phyloP scores from a whole-genome alignment of 2,113 vertebrate species.

The Corythornis vintsioides region DNA sequence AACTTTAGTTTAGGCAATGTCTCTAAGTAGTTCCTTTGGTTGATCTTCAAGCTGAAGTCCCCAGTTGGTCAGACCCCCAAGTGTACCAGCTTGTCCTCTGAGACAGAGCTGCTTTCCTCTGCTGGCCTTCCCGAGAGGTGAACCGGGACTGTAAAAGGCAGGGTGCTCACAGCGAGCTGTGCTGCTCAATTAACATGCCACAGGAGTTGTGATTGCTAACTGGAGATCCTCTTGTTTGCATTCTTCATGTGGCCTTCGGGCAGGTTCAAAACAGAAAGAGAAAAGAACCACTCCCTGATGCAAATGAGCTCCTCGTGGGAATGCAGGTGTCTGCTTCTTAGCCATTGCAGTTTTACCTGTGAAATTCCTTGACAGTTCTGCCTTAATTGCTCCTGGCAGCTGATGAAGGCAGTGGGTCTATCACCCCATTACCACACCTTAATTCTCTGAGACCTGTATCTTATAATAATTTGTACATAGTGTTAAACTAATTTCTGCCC shows the following conservation, averaged over 20 bases:
- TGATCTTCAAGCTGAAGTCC: neutral
- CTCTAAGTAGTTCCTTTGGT: neutral
- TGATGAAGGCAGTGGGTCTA: neutral
- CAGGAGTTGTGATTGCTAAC: neutral
- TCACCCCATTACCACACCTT: neutral
- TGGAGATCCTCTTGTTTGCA: neutral
- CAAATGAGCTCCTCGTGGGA: neutral
- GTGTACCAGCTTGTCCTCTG: neutral
- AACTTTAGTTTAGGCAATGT: neutral
- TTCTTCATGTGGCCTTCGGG: neutral
- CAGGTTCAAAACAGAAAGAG: neutral
- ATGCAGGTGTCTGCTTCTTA: neutral
- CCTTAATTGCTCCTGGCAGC: neutral
- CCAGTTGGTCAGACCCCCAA: neutral
- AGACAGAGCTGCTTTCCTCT: neutral
- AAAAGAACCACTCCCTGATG: neutral
- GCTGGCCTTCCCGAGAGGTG: neutral
- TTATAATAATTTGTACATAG: neutral
- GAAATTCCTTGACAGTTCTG: neutral
- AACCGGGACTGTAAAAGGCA: neutral
- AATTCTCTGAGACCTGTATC: neutral
- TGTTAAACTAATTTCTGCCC: neutral
- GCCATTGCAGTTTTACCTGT: neutral
- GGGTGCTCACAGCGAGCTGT: neutral
- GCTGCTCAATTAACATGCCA: neutral